Conservation (phyloP, 2,797 vertebrate species). For the Strix occidentalis region DNA sequence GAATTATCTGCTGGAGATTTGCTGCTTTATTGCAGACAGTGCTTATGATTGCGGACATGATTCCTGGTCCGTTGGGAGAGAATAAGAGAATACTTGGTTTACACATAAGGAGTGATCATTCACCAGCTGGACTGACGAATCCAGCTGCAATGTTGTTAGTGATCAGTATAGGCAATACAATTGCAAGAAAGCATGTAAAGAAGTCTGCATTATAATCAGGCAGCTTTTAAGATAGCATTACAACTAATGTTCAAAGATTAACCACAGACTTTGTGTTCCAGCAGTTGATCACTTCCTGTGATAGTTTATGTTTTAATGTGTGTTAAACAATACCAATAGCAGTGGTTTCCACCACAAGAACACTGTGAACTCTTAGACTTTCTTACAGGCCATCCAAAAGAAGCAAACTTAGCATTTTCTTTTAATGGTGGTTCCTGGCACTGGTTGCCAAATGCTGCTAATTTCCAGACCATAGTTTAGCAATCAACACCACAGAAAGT, state of each 20-base stretch:
- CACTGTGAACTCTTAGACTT: not conserved
- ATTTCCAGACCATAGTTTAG: not conserved
- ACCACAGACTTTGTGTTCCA: not conserved
- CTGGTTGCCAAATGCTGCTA: not conserved
- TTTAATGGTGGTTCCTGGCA: not conserved
- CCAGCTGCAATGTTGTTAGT: not conserved
- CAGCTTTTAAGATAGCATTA: not conserved
- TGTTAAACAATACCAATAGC: constrained; percentile 9
- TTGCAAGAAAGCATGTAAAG: not conserved
- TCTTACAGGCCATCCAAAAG: not conserved
- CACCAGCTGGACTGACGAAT: not conserved
- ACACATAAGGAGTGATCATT: not conserved
- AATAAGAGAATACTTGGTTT: not conserved
- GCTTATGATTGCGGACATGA: not conserved
- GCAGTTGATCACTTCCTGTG: not conserved
- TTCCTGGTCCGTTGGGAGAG: not conserved
- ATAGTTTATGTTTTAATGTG: not conserved
- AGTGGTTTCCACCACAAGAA: not conserved
- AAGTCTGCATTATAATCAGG: not conserved
- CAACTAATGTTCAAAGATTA: not conserved
- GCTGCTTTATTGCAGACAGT: not conserved
- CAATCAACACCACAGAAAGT: not conserved
- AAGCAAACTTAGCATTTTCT: not conserved
- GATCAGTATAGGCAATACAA: not conserved
- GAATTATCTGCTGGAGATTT: not conserved